A percentile compares a stretch with the other conserved stretches of the same genome.
Conservation (phyloP, 2,113 vertebrate species). For the Barnardius zonarius region DNA sequence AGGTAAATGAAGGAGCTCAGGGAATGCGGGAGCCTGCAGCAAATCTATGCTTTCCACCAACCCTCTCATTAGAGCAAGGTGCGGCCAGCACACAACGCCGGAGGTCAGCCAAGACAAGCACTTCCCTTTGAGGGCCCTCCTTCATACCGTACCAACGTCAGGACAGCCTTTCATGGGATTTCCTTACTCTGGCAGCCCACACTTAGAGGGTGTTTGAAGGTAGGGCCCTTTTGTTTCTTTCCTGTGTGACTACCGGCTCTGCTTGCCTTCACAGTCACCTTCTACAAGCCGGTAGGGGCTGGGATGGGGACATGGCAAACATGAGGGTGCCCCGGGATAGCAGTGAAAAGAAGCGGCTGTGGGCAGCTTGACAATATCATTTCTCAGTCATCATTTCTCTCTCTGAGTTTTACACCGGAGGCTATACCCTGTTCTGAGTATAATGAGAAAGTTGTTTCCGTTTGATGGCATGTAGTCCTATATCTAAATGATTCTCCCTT, state of each 20-base stretch:
- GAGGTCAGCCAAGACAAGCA: background rate
- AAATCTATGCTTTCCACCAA: background rate
- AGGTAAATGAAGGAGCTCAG: background rate
- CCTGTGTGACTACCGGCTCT: background rate
- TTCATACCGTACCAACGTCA: rapidly evolving
- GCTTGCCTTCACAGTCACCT: background rate
- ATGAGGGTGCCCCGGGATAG: background rate
- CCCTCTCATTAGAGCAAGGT: conserved; percentile 13
- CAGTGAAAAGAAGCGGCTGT: background rate
- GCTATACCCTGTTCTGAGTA: background rate
- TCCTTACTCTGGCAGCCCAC: background rate
- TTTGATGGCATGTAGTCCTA: rapidly evolving
- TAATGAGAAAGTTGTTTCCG: background rate
- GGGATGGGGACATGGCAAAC: background rate
- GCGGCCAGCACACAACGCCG: background rate
- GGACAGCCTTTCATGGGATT: background rate
- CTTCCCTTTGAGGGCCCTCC: background rate
- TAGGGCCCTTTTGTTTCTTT: background rate
- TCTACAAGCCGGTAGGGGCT: background rate
- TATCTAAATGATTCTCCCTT: background rate
- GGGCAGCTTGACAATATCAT: background rate
- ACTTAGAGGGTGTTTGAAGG: background rate
- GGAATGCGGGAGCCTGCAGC: background rate
- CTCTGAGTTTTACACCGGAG: background rate
- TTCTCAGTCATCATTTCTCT: background rate